Base-by-base conservation (phyloP, 2,888 invertebrate genomes). In the Eugnorisma glareosa region DNA sequence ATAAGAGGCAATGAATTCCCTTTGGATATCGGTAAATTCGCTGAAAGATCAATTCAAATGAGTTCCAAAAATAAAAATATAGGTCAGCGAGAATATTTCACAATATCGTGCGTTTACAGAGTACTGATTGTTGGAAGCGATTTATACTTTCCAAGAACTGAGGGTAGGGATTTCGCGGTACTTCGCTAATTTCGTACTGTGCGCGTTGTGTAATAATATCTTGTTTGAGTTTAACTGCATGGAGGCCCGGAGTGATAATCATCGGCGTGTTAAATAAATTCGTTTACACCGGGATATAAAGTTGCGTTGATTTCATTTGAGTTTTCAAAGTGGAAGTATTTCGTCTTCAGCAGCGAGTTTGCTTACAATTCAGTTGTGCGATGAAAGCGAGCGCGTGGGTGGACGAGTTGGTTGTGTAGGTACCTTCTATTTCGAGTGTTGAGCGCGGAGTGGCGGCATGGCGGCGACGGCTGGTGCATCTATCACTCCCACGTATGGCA, bases 351-450 rank as follows among this genome's bases (percentile, higher is more conserved):
- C 76, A 67, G 64, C 69, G 73, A 77, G 40, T 78, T 78, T 75
- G 79, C 73, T 73, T 75, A 81, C 69, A 82, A 81, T 83, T 84
- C 78, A 75, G 77, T 70, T 77, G 67, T 73, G 74, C 75, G 77
- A 68, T 86, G 91, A 92, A 92, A 92, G 90, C 87, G 84, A 87
- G 89, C 85, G 88, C 83, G 93, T 93, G 90, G 94, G 93, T 77
- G 89, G 85, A 90, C 87, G 82, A 83, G 88, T 89, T 87, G 86
- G 85, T 84, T 86, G 66, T 81, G 77, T 77, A 78, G n/a, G n/a
- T n/a, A n/a, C n/a, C 73, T 84, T 85, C 83, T 89, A 88, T 89
- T 89, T 88, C 71, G 81, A 88, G 79, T 84, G 70, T 78, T 64
- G 85, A 71, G 75, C 75, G 67, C 40, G 48, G 57, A 61, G 35